Evolutionary conservation across 2,888 invertebrate species (phyloP).

Genomic region (Diarsia brunnea): DNA sequence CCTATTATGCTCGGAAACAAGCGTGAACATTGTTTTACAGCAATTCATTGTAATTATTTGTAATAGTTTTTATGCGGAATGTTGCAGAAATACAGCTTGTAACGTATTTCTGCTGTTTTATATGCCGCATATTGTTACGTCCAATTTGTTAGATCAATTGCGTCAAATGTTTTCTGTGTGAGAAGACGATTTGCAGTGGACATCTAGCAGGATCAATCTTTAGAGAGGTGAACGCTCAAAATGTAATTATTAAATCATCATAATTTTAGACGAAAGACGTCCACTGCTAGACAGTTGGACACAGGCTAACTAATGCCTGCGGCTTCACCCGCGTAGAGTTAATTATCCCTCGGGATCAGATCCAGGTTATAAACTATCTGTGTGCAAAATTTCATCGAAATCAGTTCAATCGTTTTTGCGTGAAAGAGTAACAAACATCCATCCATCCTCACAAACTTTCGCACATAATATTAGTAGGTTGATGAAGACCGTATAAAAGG

Average conservation of each 20-base stretch:
- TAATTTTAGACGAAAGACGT: too few species aligned
- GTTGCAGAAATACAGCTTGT: background rate
- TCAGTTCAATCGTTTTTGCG: too few species aligned
- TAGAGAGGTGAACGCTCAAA: background rate
- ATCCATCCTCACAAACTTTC: too few species aligned
- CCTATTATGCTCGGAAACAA: background rate
- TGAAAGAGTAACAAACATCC: too few species aligned
- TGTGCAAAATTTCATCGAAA: too few species aligned
- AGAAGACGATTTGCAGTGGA: background rate
- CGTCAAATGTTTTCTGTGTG: background rate
- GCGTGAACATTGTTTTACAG: slow-evolving; percentile 2
- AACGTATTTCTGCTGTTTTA: background rate
- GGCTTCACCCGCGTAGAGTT: too few species aligned
- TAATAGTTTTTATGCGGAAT: background rate
- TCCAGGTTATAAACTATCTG: too few species aligned
- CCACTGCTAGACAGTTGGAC: too few species aligned
- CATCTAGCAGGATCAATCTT: background rate
- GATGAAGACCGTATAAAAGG: background rate
- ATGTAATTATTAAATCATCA: background rate
- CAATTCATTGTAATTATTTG: too few species aligned
- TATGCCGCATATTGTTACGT: background rate
- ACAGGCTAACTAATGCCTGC: too few species aligned
- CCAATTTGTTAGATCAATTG: background rate
- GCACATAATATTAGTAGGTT: too few species aligned
- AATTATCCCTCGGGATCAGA: too few species aligned